Evolutionary conservation across 35 echinoderm and acorn worm genomes (phyloP).

Genomic region (Heliocidaris tuberculata): DNA sequence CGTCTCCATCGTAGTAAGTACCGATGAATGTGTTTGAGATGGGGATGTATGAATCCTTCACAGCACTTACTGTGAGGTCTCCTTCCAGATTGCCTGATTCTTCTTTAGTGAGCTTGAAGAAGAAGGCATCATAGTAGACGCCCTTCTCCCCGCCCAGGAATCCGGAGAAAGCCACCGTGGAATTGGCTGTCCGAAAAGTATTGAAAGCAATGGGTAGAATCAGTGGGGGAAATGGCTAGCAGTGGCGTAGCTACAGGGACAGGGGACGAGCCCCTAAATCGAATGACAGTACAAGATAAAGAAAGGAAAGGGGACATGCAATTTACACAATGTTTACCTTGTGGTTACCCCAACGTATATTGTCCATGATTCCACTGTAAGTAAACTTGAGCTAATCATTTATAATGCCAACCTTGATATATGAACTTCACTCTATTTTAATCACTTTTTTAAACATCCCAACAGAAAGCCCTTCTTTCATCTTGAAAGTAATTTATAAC

Average conservation of each 20-base stretch:
- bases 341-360: too few species aligned
- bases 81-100: background rate
- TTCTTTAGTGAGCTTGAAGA: background rate
- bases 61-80: background rate
- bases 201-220: background rate
- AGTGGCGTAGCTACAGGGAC: too few species aligned
- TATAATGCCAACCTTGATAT: too few species aligned
- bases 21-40: background rate
- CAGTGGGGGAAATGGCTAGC: too few species aligned
- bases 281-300: too few species aligned
- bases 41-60: background rate
- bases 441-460: too few species aligned
- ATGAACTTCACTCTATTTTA: too few species aligned
- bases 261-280: too few species aligned
- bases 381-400: too few species aligned
- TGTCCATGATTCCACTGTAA: too few species aligned
- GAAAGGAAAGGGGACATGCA: too few species aligned
- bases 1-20: background rate
- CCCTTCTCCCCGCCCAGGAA: background rate
- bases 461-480: background rate
- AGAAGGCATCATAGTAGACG: background rate
- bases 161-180: background rate
- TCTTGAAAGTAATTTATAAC: background rate
- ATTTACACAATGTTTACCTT: too few species aligned
- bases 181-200: background rate